Conservation (phyloP, 1,140 invertebrate genomes). For the Contarinia nasturtii region DNA sequence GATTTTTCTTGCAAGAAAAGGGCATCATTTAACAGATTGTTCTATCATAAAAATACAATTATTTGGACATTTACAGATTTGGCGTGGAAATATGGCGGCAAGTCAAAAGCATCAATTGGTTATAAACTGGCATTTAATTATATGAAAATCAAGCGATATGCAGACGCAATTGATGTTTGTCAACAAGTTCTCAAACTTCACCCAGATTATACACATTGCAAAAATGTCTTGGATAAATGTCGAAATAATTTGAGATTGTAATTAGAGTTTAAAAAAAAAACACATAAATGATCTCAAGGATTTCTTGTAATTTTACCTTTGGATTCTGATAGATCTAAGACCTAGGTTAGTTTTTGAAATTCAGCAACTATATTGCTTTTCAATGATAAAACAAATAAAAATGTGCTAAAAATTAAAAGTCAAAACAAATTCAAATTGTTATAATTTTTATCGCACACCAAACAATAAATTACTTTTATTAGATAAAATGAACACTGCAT, state of each 20-base stretch:
- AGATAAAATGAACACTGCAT: too few relatives aligned
- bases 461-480: too few relatives aligned
- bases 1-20: constrained; percentile 8
- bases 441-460: too few relatives aligned
- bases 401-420: too few relatives aligned
- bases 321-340: too few relatives aligned
- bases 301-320: too few relatives aligned
- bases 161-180: constrained; percentile 55
- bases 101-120: constrained; percentile 63
- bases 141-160: constrained; percentile 73
- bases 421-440: too few relatives aligned
- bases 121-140: constrained; percentile 86
- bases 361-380: too few relatives aligned
- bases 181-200: constrained; percentile 61
- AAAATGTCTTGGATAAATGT: constrained; percentile 91
- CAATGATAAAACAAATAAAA: too few relatives aligned
- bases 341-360: too few relatives aligned
- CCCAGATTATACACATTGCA: constrained; percentile 77
- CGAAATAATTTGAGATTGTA: constrained; percentile 59
- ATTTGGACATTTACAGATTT: too few relatives aligned
- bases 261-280: background rate
- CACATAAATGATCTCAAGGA: too few relatives aligned
- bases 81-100: constrained; percentile 68
- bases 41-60: background rate
- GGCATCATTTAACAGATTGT: constrained; percentile 3